Percentiles rank a stretch among this genome's conserved stretches.
These are phyloP conservation scores for Cossypha heuglini DNA, from an alignment of 2,797 vertebrate species.

Conservation along the genomic window DNA sequence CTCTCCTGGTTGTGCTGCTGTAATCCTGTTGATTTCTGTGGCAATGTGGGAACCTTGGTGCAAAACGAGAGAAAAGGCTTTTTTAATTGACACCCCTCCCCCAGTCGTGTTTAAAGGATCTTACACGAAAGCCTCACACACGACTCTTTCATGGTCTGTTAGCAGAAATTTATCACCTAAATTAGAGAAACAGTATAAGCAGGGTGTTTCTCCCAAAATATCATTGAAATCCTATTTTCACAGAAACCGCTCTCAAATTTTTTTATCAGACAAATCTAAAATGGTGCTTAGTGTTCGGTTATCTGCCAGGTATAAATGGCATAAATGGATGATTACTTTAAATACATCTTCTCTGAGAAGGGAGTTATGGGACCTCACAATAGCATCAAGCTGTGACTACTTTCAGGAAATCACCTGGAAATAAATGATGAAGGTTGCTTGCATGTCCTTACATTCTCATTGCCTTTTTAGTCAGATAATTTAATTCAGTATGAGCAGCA, in stretches of 20 bases:
- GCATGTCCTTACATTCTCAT: conserved; percentile 59
- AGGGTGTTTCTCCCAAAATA: conserved; percentile 73
- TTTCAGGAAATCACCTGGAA: conserved; percentile 70
- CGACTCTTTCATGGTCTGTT: not conserved
- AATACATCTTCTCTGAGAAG: conserved; percentile 74
- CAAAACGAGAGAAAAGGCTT: not conserved
- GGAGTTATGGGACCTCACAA: conserved; percentile 73
- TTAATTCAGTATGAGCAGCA: conserved; percentile 49
- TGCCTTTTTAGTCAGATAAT: conserved; percentile 67
- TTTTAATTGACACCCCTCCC: not conserved
- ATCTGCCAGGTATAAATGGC: conserved; percentile 74
- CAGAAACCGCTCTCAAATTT: conserved; percentile 58
- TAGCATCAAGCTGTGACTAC: conserved; percentile 75
- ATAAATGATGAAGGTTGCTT: conserved; percentile 74
- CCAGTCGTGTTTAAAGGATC: not conserved
- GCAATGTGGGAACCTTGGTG: not conserved
- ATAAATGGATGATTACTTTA: conserved; percentile 79
- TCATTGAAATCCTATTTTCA: conserved; percentile 71
- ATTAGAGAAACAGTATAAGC: conserved; percentile 52
- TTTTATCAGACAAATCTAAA: conserved; percentile 70
- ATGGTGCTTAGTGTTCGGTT: conserved; percentile 65
- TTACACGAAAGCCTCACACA: not conserved
- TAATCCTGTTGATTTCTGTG: not conserved
- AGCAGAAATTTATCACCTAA: conserved; percentile 49
- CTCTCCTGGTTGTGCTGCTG: not conserved